These are phyloP conservation scores for Lynx canadensis DNA, from an alignment of 2,113 vertebrate genomes.

Conservation along the genomic window DNA sequence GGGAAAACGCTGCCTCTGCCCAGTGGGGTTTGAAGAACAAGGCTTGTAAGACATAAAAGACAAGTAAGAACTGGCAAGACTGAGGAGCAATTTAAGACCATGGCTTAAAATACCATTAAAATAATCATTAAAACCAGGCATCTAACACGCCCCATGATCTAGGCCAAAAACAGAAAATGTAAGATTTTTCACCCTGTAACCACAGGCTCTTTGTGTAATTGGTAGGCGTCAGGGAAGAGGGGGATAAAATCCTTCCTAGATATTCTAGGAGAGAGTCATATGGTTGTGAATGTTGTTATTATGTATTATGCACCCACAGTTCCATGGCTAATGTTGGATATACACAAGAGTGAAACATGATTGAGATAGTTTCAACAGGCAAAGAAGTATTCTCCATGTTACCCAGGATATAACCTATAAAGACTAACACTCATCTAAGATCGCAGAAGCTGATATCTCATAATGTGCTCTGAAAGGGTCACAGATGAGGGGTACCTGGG, in stretches of 20 bases:
- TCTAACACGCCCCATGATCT: background rate
- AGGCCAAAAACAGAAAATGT: constrained; percentile 59
- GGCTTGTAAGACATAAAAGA: constrained; percentile 41
- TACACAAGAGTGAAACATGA: background rate
- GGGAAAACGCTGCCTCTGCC: background rate
- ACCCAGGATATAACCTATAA: background rate
- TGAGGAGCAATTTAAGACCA: constrained; percentile 38
- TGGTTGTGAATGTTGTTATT: background rate
- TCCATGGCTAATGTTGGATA: background rate
- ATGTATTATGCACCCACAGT: background rate
- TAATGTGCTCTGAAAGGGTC: background rate
- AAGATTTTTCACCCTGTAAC: constrained; percentile 46
- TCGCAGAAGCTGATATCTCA: background rate
- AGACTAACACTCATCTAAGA: background rate
- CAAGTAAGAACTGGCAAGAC: constrained; percentile 57
- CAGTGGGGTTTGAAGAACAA: constrained; percentile 45
- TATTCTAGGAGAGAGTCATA: background rate
- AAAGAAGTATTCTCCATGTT: background rate
- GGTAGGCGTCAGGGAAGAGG: background rate
- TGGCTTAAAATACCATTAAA: constrained; percentile 71
- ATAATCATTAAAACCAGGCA: constrained; percentile 72
- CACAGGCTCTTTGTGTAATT: background rate
- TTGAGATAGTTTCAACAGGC: background rate
- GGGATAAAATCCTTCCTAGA: background rate
- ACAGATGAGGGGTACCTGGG: background rate